These are phyloP conservation scores for Metopolophium dirhodum DNA, from an alignment of 1,140 invertebrate species.

Conservation along the genomic window DNA sequence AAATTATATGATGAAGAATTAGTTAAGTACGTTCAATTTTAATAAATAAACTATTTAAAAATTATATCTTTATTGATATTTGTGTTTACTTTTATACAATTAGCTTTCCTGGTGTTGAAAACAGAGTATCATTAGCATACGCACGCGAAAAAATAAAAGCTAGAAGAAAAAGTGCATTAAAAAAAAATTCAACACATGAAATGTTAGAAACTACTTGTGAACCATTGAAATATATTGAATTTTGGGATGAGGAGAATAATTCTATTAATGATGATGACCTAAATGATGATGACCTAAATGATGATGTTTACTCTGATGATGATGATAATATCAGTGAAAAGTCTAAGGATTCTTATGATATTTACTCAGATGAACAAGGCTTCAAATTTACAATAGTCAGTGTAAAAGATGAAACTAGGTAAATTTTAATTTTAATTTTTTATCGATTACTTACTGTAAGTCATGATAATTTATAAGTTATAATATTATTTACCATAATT, in stretches of 20 bases:
- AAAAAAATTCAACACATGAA: slow-evolving; percentile 31
- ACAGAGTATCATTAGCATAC: slow-evolving; percentile 33
- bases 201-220: slow-evolving; percentile 16
- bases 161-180: slow-evolving; percentile 40
- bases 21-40: slow-evolving; percentile 34
- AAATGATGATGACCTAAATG: neutral
- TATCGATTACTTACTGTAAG: neutral
- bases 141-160: slow-evolving; percentile 53
- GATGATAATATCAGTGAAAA: slow-evolving; percentile 4
- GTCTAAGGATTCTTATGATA: neutral
- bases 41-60: neutral
- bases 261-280: neutral
- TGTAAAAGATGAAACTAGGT: slow-evolving; percentile 48
- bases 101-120: slow-evolving; percentile 51
- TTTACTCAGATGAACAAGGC: slow-evolving; percentile 43
- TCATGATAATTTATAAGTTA: neutral
- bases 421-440: neutral
- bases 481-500: neutral
- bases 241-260: neutral
- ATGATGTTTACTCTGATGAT: neutral
- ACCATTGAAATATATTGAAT: slow-evolving; percentile 47
- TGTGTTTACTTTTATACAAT: neutral
- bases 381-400: slow-evolving; percentile 31
- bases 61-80: neutral
- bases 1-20: slow-evolving; percentile 53